A percentile compares a stretch with the other conserved stretches of the same genome.
These are phyloP conservation scores for Conchocele bisecta DNA, from an alignment of 2,888 invertebrate genomes.

Conservation along the genomic window DNA sequence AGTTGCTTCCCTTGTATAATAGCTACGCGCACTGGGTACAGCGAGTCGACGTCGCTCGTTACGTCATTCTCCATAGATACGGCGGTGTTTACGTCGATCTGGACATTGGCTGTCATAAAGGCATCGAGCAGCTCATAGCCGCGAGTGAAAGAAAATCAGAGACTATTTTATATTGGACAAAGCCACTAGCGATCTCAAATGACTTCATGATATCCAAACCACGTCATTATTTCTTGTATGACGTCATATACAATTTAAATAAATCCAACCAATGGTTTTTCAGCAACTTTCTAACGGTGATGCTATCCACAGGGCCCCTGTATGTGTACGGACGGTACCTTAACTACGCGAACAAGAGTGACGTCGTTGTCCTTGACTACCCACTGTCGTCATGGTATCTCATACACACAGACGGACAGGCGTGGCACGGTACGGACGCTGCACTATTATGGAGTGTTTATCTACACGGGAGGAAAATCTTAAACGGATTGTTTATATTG, in stretches of 20 bases:
- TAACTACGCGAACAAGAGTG: background rate
- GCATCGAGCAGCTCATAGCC: background rate
- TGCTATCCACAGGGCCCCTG: slow-evolving; percentile 46
- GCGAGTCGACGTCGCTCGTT: slow-evolving; percentile 31
- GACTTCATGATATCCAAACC: slow-evolving; percentile 48
- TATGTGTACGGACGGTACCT: slow-evolving; percentile 20
- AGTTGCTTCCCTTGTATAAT: slow-evolving; percentile 15
- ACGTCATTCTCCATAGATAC: slow-evolving; percentile 30
- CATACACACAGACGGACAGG: slow-evolving; percentile 27
- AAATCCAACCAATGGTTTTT: slow-evolving; percentile 26
- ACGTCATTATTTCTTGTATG: slow-evolving; percentile 18
- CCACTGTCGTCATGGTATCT: slow-evolving; percentile 11
- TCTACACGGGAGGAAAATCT: too few species aligned
- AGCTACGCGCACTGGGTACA: slow-evolving; percentile 43
- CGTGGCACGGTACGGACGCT: slow-evolving; percentile 42
- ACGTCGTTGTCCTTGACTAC: slow-evolving; percentile 7
- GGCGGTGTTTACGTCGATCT: slow-evolving; percentile 44
- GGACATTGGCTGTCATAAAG: slow-evolving; percentile 19
- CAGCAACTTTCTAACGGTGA: slow-evolving; percentile 29
- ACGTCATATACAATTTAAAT: slow-evolving; percentile 29
- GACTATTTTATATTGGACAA: slow-evolving; percentile 24
- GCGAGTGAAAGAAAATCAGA: background rate
- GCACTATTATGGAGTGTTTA: slow-evolving; percentile 29
- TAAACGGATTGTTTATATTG: too few species aligned
- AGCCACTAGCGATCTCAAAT: slow-evolving; percentile 24